Evolutionary conservation across 2,113 vertebrate species (phyloP).

Genomic region (Phylloscopus whistleri): DNA sequence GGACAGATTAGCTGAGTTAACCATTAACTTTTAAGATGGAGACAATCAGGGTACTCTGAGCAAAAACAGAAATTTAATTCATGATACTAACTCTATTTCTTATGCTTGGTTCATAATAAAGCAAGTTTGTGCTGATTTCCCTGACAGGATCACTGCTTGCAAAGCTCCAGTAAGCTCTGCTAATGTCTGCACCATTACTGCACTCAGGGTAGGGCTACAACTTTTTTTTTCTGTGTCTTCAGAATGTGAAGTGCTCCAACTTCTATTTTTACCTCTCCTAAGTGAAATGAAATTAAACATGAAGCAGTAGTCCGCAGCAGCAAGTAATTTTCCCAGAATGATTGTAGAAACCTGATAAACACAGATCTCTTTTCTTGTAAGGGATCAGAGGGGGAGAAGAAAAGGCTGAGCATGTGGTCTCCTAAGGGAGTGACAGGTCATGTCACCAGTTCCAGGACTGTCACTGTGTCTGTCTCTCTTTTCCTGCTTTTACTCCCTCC

Average conservation of each 20-base stretch:
- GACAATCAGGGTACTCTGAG: background rate
- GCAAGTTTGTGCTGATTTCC: background rate
- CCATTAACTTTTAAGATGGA: background rate
- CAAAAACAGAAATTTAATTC: background rate
- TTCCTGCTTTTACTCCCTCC: background rate
- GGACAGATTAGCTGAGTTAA: background rate
- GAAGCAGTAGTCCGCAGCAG: background rate
- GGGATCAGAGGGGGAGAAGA: background rate
- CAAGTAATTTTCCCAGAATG: conserved; percentile 19
- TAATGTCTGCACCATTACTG: background rate
- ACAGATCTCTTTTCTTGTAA: background rate
- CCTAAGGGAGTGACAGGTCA: background rate
- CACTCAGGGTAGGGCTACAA: background rate
- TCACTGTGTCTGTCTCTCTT: background rate
- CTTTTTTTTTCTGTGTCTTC: background rate
- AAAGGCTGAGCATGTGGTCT: background rate
- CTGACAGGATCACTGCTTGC: background rate
- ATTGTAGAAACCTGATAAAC: conserved; percentile 36
- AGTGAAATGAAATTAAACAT: conserved; percentile 37
- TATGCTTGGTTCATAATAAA: background rate
- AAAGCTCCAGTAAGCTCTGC: background rate
- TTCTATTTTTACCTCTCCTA: conserved; percentile 56
- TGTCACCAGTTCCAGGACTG: background rate
- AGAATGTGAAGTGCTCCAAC: background rate
- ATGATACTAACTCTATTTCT: background rate